These are phyloP conservation scores for Pterocles orientalis DNA, from an alignment of 2,113 vertebrate species.

Conservation along the genomic window DNA sequence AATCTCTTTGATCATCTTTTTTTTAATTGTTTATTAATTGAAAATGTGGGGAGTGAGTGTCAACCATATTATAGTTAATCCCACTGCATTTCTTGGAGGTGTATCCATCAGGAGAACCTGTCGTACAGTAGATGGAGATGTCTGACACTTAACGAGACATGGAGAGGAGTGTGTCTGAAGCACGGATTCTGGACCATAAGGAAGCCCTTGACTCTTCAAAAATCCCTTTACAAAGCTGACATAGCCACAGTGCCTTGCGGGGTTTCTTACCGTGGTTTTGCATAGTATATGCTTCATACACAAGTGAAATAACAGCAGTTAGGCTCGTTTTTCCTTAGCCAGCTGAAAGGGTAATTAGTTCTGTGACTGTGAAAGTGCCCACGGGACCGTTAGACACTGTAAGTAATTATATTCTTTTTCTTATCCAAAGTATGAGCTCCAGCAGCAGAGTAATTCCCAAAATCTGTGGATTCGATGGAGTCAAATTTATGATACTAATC, in stretches of 20 bases:
- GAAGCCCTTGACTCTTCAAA: not conserved
- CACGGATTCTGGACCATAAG: not conserved
- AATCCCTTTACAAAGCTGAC: not conserved
- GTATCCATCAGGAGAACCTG: not conserved
- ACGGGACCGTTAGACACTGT: not conserved
- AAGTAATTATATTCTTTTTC: conserved; percentile 58
- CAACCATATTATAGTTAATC: not conserved
- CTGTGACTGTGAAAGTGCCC: conserved; percentile 46
- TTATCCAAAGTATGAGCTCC: conserved; percentile 42
- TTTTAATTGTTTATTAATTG: not conserved
- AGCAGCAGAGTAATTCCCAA: conserved; percentile 10
- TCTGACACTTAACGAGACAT: not conserved
- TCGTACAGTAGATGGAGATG: not conserved
- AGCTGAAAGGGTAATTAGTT: conserved; percentile 65
- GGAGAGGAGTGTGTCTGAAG: not conserved
- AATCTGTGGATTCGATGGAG: not conserved
- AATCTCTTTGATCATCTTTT: not conserved
- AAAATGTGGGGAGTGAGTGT: not conserved
- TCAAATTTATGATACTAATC: not conserved
- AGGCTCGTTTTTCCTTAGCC: not conserved
- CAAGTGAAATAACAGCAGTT: not conserved
- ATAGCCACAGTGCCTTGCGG: not conserved
- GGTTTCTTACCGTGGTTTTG: not conserved
- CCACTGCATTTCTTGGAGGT: not conserved
- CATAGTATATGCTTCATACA: not conserved